Base-by-base conservation (phyloP, 1,140 invertebrate species). In the Halesus radiatus region DNA sequence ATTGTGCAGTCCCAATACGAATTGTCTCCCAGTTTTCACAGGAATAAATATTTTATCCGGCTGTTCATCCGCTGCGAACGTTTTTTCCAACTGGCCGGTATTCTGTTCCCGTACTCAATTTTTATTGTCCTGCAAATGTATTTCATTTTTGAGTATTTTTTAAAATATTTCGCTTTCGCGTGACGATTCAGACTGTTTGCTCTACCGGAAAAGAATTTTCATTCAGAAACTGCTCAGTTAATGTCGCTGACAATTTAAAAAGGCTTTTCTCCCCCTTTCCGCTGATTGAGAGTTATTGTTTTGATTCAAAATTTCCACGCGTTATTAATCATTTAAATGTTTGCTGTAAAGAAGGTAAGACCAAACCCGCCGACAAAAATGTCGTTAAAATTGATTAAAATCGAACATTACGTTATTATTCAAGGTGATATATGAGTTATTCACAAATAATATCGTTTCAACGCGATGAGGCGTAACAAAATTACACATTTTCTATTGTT, bases 31-130 rank as follows among this genome's bases (percentile, higher is more conserved):
- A 76, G 56, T 80, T 75, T 75, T 73, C 77, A 68, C 74, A 37
- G 72, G 62, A 73, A 76, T 76, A 76, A 80, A 80, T 80, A 77
- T 77, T 77, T 77, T 77, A 80, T 80, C 79, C 76, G 22, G 18
- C 45, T 18, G 72, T 58, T 75, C 72, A 75, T 75, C 45, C 79
- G 26, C 18, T 7, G 53, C 45, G 37, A 18, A 54, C 23, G n/a
- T 76, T 80, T 80, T 80, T 70, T 53, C 70, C 58, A 32, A 80
- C 56, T 80, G 79, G 18, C 32, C 56, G 56, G 60, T 15, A 62
- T 56, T 62, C 56, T 73, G 26, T 26, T 26, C n/a, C 45, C 50
- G 58, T 13, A n/a, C 15, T 68, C 70, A 64, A 76, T 64, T 75
- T 75, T 80, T 60, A 80, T 75, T 80, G 79, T 80, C 45, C 54